Evolutionary conservation across 2,888 invertebrate species (phyloP).

Genomic region (Allygus modestus): DNA sequence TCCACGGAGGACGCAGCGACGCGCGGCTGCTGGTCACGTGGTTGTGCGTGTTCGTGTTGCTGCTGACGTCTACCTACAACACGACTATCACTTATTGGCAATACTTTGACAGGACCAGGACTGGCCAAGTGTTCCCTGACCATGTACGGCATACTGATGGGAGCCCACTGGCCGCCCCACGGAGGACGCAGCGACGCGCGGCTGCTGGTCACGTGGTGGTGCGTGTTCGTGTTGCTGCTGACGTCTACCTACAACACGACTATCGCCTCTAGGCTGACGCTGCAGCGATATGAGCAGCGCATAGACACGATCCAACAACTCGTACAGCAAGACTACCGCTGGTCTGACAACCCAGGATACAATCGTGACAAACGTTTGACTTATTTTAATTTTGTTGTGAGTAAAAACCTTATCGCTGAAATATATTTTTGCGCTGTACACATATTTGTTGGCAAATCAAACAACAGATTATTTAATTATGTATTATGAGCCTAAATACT

Average conservation of each 20-base stretch:
- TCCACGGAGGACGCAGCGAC: not conserved
- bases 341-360: not conserved
- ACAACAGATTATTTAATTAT: too few relatives aligned
- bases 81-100: not conserved
- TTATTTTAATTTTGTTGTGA: constrained; percentile 33
- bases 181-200: not conserved
- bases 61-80: constrained; percentile 15
- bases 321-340: not conserved
- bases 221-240: constrained; percentile 32
- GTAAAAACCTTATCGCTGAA: not conserved
- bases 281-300: constrained; percentile 26
- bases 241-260: constrained; percentile 13
- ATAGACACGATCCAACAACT: not conserved
- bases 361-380: not conserved
- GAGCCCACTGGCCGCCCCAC: not conserved
- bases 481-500: too few relatives aligned
- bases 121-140: not conserved
- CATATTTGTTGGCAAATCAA: not conserved
- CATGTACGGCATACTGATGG: constrained; percentile 25
- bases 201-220: constrained; percentile 12
- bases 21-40: not conserved
- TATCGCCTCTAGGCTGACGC: constrained; percentile 29
- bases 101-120: not conserved
- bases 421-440: not conserved
- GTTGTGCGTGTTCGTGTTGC: constrained; percentile 27